phyloP scores from a whole-genome alignment of 2,113 vertebrate species.

The Motacilla alba region DNA sequence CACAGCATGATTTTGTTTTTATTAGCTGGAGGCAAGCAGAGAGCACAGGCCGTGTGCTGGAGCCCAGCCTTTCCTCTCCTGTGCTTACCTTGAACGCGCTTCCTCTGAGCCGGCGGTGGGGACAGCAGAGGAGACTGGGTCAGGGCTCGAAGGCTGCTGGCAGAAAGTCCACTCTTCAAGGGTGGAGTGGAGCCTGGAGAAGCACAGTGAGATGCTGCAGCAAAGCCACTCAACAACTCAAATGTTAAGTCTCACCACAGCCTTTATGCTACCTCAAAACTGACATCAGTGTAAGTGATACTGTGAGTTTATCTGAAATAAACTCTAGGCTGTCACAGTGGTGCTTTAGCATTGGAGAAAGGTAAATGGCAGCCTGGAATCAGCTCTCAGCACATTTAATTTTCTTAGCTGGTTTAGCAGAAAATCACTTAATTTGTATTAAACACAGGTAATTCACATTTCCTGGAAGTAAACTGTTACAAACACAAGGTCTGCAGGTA shows the following conservation, averaged over 20 bases:
- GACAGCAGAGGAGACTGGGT: constrained; percentile 90
- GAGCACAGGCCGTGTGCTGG: rapidly evolving
- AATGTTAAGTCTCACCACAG: background rate
- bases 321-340: background rate
- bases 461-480: background rate
- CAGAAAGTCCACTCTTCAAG: constrained; percentile 71
- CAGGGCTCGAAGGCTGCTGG: constrained; percentile 86
- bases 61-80: background rate
- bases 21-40: background rate
- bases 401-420: background rate
- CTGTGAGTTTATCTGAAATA: background rate
- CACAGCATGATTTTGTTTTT: background rate
- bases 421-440: background rate
- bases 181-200: constrained; percentile 75
- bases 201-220: background rate
- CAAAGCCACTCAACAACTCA: background rate
- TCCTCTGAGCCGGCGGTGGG: constrained; percentile 36
- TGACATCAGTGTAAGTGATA: background rate
- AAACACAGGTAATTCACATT: background rate
- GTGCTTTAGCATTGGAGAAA: background rate
- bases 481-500: background rate
- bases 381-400: background rate
- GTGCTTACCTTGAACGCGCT: constrained; percentile 55
- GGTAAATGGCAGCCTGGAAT: background rate
- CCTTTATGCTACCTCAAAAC: background rate